Percentiles rank a stretch among this genome's conserved stretches.
Evolutionary conservation across 2,888 invertebrate genomes (phyloP).

Genomic region (Germaria angustata): DNA sequence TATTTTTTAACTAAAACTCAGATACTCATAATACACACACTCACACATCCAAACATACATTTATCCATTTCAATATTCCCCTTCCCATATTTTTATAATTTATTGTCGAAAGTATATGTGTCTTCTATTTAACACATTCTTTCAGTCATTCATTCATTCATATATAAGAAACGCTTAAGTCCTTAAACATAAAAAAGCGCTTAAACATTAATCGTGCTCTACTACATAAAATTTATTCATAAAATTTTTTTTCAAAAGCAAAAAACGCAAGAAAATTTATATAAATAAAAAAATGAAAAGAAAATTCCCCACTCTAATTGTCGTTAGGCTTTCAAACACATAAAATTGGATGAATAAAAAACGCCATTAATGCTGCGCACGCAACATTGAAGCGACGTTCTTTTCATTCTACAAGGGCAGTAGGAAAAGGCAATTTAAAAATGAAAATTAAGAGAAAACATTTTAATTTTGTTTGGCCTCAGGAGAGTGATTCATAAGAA

Average conservation of each 20-base stretch:
- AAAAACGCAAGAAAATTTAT: background rate
- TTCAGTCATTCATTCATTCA: background rate
- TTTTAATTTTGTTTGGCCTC: too few relatives aligned
- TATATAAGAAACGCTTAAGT: conserved; percentile 25
- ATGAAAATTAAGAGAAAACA: too few relatives aligned
- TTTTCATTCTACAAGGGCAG: background rate
- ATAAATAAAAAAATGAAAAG: background rate
- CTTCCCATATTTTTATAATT: background rate
- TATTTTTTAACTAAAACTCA: too few relatives aligned
- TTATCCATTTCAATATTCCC: background rate
- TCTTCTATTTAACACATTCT: conserved; percentile 14
- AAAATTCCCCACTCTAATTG: conserved; percentile 47
- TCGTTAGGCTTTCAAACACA: conserved; percentile 37
- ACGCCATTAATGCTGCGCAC: conserved; percentile 19
- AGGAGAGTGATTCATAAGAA: too few relatives aligned
- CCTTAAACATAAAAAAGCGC: conserved; percentile 26
- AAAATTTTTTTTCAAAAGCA: conserved; percentile 24
- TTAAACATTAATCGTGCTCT: conserved; percentile 35
- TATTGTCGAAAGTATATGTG: background rate
- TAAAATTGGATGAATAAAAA: background rate
- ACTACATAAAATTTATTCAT: conserved; percentile 39
- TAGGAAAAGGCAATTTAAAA: background rate
- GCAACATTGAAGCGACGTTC: background rate
- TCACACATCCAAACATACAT: background rate
- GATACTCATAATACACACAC: too few relatives aligned